Base-by-base conservation (phyloP, 2,888 invertebrate species). In the Phasia obesa region DNA sequence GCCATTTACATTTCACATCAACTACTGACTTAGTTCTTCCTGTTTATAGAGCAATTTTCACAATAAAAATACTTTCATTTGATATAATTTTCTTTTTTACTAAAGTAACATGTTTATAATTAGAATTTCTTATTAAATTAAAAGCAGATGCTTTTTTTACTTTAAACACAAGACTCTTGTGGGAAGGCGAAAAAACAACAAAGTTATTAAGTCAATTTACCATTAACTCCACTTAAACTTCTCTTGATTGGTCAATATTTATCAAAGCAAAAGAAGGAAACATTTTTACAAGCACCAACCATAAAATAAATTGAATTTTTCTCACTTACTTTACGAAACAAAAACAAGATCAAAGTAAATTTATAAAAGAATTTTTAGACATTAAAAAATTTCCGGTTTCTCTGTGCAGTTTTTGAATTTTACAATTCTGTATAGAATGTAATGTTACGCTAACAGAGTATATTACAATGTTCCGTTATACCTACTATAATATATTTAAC, bases 21-120 rank as follows among this genome's bases (percentile, higher is more conserved):
- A 73, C 79, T 79, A 73, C 42, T 73, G 79, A 65, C 73, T 59
- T 53, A 79, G 25, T 69, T 73, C 79, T 79, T 79, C 73, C 79
- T 73, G 73, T 73, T 73, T 53, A 23, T 59, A 7, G 23, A 2
- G 57, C 71, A 65, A 4, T 55, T 27, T 51, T 9, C 51, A 21
- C 11, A 23, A 7, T 1, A 59, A 47, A 62, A 64, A 59, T 62
- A 78, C 77, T 82, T 82, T 82, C 77, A 74, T 82, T 82, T 78
- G 21, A 67, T 73, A 55, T 21, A 69, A 19, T 19, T 27, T 17
- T 15, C 17, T 62, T 55, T 49, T 42, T 23, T 38, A 27, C 49
- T 2, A 11, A 59, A 59, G 51, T 44, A 73, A 35, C 25, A 73
- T 79, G 79, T 60, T 79, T 73, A 67, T 57, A 79, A 79, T 79